Conservation (phyloP, 2,888 invertebrate species). For the Aspidiotus destructor region DNA sequence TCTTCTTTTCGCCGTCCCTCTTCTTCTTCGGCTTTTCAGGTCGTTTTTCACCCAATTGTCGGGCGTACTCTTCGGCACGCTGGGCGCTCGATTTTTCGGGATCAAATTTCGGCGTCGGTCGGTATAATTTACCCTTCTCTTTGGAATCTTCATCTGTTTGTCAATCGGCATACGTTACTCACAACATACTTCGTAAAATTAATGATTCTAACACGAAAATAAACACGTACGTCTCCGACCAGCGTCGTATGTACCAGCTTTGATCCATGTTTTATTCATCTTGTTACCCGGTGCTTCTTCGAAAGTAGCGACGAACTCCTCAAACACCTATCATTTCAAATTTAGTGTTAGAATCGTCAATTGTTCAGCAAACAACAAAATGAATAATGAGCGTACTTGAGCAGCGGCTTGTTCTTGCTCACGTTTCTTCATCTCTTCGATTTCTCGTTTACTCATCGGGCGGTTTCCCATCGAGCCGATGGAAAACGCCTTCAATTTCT, state of each 20-base stretch:
- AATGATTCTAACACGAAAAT: not conserved
- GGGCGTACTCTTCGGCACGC: conserved; percentile 59
- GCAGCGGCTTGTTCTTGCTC: conserved; percentile 86
- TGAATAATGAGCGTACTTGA: conserved; percentile 51
- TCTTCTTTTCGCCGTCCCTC: conserved; percentile 75
- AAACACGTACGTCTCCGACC: conserved; percentile 68
- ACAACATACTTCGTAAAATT: not conserved
- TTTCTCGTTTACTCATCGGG: conserved; percentile 66
- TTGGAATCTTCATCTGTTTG: conserved; percentile 70
- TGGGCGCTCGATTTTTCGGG: conserved; percentile 54
- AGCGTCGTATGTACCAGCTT: conserved; percentile 94
- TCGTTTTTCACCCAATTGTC: conserved; percentile 54
- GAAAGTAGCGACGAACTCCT: conserved; percentile 95
- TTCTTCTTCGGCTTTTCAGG: conserved; percentile 55
- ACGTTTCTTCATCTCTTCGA: conserved; percentile 76
- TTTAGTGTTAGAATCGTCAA: not conserved
- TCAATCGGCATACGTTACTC: conserved; percentile 25
- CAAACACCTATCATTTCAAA: conserved; percentile 59
- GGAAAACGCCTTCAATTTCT: conserved; percentile 65
- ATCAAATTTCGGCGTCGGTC: conserved; percentile 67
- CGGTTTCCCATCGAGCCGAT: conserved; percentile 65
- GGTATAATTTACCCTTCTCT: conserved; percentile 84
- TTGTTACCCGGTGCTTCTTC: conserved; percentile 72
- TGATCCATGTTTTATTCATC: conserved; percentile 86
- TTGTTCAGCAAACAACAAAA: conserved; percentile 25